A percentile compares a stretch with the other conserved stretches of the same genome.
These are phyloP conservation scores for Mantis religiosa DNA, from an alignment of 2,888 invertebrate species.

Conservation along the genomic window DNA sequence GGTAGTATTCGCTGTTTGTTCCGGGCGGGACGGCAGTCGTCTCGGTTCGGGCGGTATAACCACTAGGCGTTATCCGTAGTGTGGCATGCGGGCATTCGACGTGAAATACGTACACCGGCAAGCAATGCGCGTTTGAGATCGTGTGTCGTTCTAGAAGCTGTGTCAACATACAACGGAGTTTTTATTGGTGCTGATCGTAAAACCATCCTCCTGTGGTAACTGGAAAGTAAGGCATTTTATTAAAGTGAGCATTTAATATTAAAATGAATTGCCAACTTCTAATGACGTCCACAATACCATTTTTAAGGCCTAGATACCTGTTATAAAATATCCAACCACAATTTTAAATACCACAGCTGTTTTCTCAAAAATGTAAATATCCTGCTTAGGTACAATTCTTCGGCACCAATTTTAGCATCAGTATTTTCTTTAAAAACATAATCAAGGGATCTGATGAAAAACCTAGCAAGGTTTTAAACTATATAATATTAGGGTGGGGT, in stretches of 20 bases:
- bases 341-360: too few relatives aligned
- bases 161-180: not conserved
- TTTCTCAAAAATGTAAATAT: too few relatives aligned
- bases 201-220: not conserved
- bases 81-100: not conserved
- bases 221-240: not conserved
- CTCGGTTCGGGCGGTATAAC: not conserved
- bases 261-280: not conserved
- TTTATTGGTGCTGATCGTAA: not conserved
- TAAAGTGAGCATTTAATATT: not conserved
- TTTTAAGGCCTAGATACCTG: too few relatives aligned
- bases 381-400: too few relatives aligned
- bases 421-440: too few relatives aligned
- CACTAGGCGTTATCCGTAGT: not conserved
- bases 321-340: too few relatives aligned
- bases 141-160: not conserved
- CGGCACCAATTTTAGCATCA: too few relatives aligned
- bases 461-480: too few relatives aligned
- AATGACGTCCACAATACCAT: too few relatives aligned
- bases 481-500: too few relatives aligned
- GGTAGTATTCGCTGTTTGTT: not conserved
- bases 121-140: not conserved
- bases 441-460: too few relatives aligned
- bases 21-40: not conserved
- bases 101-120: not conserved